A percentile compares a stretch with the other conserved stretches of the same genome.
phyloP scores from a whole-genome alignment of 2,888 invertebrate genomes.

The Macrophya alboannulata region DNA sequence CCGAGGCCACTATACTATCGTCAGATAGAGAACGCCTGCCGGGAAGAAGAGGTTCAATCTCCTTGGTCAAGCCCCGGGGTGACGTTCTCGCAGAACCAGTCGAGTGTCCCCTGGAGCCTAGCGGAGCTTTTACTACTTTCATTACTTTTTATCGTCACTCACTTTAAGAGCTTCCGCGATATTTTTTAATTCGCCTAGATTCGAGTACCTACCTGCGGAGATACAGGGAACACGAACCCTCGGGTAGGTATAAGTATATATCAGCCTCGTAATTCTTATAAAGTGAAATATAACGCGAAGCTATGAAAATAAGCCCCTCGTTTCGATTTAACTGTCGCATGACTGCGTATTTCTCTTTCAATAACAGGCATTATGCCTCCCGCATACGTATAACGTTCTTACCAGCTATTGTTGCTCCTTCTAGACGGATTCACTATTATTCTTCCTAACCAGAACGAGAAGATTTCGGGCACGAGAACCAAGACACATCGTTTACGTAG shows the following conservation, averaged over 20 bases:
- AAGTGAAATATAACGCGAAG: slow-evolving; percentile 73
- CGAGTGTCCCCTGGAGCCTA: slow-evolving; percentile 40
- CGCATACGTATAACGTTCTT: slow-evolving; percentile 58
- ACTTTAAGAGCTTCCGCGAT: slow-evolving; percentile 71
- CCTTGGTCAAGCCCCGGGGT: slow-evolving; percentile 63
- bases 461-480: background rate
- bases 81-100: slow-evolving; percentile 66
- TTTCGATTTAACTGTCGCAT: slow-evolving; percentile 57
- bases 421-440: background rate
- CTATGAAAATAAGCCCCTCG: slow-evolving; percentile 59
- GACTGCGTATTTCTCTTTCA: slow-evolving; percentile 25
- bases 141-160: slow-evolving; percentile 76
- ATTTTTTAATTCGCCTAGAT: slow-evolving; percentile 75
- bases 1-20: slow-evolving; percentile 31
- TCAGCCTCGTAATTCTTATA: slow-evolving; percentile 75
- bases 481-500: background rate
- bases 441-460: slow-evolving; percentile 12
- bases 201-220: slow-evolving; percentile 67
- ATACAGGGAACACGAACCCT: slow-evolving; percentile 64
- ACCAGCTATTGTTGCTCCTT: background rate
- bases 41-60: slow-evolving; percentile 54
- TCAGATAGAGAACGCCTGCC: slow-evolving; percentile 45
- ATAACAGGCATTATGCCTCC: slow-evolving; percentile 41
- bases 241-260: slow-evolving; percentile 70
- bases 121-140: slow-evolving; percentile 74